Base-by-base conservation (phyloP, 2,888 invertebrate genomes). In the Resseliella maxima region DNA sequence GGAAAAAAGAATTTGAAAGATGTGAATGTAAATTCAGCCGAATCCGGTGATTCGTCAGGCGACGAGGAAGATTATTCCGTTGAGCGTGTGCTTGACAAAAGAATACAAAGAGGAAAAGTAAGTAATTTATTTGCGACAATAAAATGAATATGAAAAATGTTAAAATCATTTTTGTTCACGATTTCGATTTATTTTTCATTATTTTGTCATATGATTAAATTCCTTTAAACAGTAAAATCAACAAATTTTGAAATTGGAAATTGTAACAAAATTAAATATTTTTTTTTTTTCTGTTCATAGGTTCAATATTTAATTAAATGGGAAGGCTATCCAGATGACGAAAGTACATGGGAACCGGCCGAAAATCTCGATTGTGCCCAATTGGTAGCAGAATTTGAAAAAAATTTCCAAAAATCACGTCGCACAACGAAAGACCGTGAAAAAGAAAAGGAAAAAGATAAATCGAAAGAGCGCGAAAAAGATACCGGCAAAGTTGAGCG, bases 311-410 rank as follows among this genome's bases (percentile, higher is more conserved):
- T 27, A 2, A 27, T 85, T 18, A 85, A 85, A 85, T 85, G 85
- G 85, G 27, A 45, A 46, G 85, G 85, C 15, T 85, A 85, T n/a
- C 0, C 10, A 6, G 31, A 45, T 3, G 6, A 24, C 18, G 41
- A 45, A 8, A 85, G 15, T 31, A 85, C 85, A 15, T 85, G 85
- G 85, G 85, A 85, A 45, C 85, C 85, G 45, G 24, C 3, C 24
- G 85, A 45, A 31, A 85, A 85, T 85, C 31, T 85, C 6, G 1
- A 85, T 27, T 85, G 85, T n/a, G 15, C 12, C 12, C 31, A 85
- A 27, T 18, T 85, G 85, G 21, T 85, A 1, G 5, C 2, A 8
- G 46, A 45, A 85, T 45, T 27, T 27, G 85, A 85, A 18, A 38
- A 18, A 6, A 36, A 38, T 0, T 6, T n/a, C 21, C 1, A 38